These are phyloP conservation scores for Herminia tarsipennalis DNA, from an alignment of 2,888 invertebrate genomes.

Conservation along the genomic window DNA sequence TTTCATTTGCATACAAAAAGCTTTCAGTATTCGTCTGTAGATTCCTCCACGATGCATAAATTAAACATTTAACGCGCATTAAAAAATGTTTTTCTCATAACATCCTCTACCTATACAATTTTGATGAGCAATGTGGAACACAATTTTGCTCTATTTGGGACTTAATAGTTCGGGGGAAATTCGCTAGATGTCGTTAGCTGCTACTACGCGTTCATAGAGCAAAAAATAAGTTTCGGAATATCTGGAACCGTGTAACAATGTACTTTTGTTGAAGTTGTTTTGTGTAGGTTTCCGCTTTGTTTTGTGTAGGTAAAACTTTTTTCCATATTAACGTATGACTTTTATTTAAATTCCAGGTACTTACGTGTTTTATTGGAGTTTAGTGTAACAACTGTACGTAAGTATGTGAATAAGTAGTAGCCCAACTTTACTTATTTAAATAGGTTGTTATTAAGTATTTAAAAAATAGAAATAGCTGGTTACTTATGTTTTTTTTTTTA, in stretches of 20 bases:
- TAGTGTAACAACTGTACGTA: no score
- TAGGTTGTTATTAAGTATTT: no score
- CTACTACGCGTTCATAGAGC: neutral
- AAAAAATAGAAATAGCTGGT: no score
- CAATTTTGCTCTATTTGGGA: neutral
- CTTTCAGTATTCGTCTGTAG: neutral
- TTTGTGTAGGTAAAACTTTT: neutral
- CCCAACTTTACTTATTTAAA: no score
- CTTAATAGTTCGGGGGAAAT: constrained; percentile 12
- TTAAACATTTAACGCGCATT: no score
- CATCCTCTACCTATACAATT: neutral
- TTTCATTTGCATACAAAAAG: neutral
- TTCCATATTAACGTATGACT: no score
- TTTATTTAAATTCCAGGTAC: no score
- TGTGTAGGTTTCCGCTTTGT: no score
- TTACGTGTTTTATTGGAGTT: no score
- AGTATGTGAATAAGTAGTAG: no score
- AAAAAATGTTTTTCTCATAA: neutral
- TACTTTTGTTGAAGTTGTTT: neutral
- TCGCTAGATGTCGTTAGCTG: constrained; percentile 25
- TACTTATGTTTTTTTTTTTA: no score
- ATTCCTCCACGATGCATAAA: neutral
- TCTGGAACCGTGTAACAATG: constrained; percentile 5
- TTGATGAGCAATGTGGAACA: neutral
- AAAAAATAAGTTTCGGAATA: constrained; percentile 16